Evolutionary conservation across 2,113 vertebrate species (phyloP), one percentile per base, ranked within the genome.

Genomic region (Fukomys damarensis): DNA sequence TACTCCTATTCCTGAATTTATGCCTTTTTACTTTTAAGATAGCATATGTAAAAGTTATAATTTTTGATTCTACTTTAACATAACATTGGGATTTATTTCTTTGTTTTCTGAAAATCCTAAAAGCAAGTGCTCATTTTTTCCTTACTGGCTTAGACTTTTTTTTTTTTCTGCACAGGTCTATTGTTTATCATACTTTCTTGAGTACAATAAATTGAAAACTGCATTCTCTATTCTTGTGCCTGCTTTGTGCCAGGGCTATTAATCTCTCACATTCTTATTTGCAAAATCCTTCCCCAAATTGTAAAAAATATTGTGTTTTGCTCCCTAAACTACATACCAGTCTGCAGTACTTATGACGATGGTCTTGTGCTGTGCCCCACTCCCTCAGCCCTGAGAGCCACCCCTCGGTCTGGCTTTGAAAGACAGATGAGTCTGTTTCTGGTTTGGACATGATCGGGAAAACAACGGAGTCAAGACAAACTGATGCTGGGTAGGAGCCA

Each of bases 61-160:
- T 97, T 95, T 96, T 86, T 52, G 94, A 96, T 95, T 96, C 90
- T 95, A 86, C 70, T 96, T 97, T 94, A 96, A 96, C 87, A 85
- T 59, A 86, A 94, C 92, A 93, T 89, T 96, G 92, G 93, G 56
- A 87, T 97, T 97, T 86, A 91, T 52, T 97, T 97, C 86, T 97
- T 85, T 92, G 63, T 87, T 89, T 97, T 89, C 87, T 88, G 86
- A 91, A 97, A 76, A 20, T 77, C 66, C 59, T 68, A 58, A 87
- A 95, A 97, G 41, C 38, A 11, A 63, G 74, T 32, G 22, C 83
- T 58, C 76, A 30, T 41, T 46, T 70, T 88, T 96, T 93, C 35
- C 68, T 58, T 76, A 5, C 59, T 94, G 26, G n/a, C 19, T 97
- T 16, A 26, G 46, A 56, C 13, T 35, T 97, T 91, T 77, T 35